Percentiles rank a stretch among this genome's conserved stretches.
Evolutionary conservation across 1,140 invertebrate genomes (phyloP).

Genomic region (Condylostylus longicornis): DNA sequence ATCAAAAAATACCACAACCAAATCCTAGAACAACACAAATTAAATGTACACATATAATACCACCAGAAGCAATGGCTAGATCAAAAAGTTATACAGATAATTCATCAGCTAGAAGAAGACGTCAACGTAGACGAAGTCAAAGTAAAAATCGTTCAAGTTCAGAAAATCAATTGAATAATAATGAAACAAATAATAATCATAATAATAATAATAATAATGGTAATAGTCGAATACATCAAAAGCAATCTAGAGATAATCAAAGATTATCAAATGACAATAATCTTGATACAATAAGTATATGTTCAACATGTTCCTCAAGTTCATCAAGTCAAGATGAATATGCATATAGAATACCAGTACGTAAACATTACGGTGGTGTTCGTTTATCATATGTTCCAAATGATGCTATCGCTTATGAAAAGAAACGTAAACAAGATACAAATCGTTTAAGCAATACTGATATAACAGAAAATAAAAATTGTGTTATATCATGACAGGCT

Average conservation of each 20-base stretch:
- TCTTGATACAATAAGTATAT: slow-evolving; percentile 58
- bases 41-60: slow-evolving; percentile 28
- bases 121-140: slow-evolving; percentile 22
- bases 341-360: slow-evolving; percentile 62
- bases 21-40: no score
- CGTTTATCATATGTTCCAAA: slow-evolving; percentile 79
- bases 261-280: slow-evolving; percentile 13
- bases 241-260: slow-evolving; percentile 28
- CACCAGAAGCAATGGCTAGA: slow-evolving; percentile 28
- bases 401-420: slow-evolving; percentile 66
- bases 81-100: slow-evolving; percentile 31
- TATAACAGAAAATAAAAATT: slow-evolving; percentile 30
- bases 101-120: slow-evolving; percentile 22
- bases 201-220: slow-evolving; percentile 13
- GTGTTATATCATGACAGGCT: slow-evolving; percentile 31
- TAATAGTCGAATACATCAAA: slow-evolving; percentile 6
- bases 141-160: slow-evolving; percentile 26
- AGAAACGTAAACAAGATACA: slow-evolving; percentile 40
- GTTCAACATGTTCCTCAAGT: slow-evolving; percentile 69
- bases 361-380: slow-evolving; percentile 69
- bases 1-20: slow-evolving; percentile 4
- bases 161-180: slow-evolving; percentile 21
- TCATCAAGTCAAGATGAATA: slow-evolving; percentile 65
- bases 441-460: no score
- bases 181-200: no score